Evolutionary conservation across 92 coral and sea anemone species (phyloP).

Genomic region (Phenganax subtilis): DNA sequence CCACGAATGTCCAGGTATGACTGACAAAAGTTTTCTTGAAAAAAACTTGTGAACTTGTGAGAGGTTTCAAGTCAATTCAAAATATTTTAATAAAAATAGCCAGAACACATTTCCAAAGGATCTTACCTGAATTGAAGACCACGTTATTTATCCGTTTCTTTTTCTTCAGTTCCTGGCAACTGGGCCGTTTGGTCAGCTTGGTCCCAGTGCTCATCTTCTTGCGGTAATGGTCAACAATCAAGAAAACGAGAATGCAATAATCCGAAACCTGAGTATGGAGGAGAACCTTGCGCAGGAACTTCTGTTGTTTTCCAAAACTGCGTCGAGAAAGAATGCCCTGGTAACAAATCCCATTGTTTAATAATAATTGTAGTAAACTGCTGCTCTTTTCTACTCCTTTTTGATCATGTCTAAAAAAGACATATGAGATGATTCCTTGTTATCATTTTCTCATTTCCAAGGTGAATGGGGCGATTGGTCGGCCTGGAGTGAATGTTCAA

Average conservation of each 20-base stretch:
- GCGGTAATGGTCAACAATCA: conserved; percentile 95
- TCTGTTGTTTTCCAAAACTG: conserved; percentile 94
- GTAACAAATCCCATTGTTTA: conserved; percentile 27
- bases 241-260: conserved; percentile 77
- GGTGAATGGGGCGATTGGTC: conserved; percentile 99
- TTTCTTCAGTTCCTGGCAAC: conserved; percentile 63
- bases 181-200: conserved; percentile 94
- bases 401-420: too few relatives aligned
- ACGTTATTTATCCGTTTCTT: not conserved
- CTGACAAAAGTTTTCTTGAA: not conserved
- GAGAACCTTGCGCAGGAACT: conserved; percentile 84
- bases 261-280: conserved; percentile 75
- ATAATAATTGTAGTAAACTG: not conserved
- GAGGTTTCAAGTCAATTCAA: not conserved
- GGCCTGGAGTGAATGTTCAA: conserved; percentile 80
- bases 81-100: not conserved
- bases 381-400: not conserved
- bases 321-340: conserved; percentile 94
- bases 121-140: not conserved
- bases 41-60: not conserved
- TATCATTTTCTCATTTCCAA: not conserved
- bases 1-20: conserved; percentile 84
- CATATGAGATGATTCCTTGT: not conserved
- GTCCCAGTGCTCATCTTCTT: conserved; percentile 93
- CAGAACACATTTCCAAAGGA: not conserved